Evolutionary conservation across 2,888 invertebrate genomes (phyloP).

Genomic region (Torymus texanus): DNA sequence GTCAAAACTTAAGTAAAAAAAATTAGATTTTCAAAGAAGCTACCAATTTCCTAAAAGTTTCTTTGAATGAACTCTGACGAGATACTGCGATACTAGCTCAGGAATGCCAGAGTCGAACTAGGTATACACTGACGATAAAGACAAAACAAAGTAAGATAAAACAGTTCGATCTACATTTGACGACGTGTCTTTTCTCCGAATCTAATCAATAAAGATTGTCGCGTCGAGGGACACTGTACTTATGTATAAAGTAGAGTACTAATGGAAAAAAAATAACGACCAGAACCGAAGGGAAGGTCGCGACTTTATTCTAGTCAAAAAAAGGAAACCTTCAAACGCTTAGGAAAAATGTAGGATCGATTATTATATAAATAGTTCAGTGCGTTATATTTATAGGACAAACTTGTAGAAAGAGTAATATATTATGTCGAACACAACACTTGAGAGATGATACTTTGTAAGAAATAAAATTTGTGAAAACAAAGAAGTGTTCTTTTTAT

Average conservation of each 20-base stretch:
- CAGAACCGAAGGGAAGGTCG: too few species aligned
- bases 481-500: not conserved
- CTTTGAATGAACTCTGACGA: slow-evolving; percentile 24
- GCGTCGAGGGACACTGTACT: slow-evolving; percentile 58
- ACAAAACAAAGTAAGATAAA: slow-evolving; percentile 9
- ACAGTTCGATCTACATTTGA: slow-evolving; percentile 46
- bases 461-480: slow-evolving; percentile 63
- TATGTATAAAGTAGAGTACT: slow-evolving; percentile 64
- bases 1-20: not conserved
- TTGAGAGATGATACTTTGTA: slow-evolving; percentile 66
- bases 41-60: slow-evolving; percentile 25
- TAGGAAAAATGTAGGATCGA: slow-evolving; percentile 50
- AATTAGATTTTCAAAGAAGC: slow-evolving; percentile 38
- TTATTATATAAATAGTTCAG: slow-evolving; percentile 43
- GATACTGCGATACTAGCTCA: slow-evolving; percentile 45
- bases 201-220: slow-evolving; percentile 49
- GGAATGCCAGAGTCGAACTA: slow-evolving; percentile 37
- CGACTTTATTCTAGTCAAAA: slow-evolving; percentile 57
- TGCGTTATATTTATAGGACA: slow-evolving; percentile 54
- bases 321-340: slow-evolving; percentile 44
- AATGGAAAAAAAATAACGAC: slow-evolving; percentile 44
- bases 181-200: slow-evolving; percentile 40
- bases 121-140: slow-evolving; percentile 20
- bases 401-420: slow-evolving; percentile 54
- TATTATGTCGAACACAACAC: slow-evolving; percentile 47